A percentile compares a stretch with the other conserved stretches of the same genome.
These are phyloP conservation scores for Laspeyria flexula DNA, from an alignment of 2,888 invertebrate genomes.

Conservation along the genomic window DNA sequence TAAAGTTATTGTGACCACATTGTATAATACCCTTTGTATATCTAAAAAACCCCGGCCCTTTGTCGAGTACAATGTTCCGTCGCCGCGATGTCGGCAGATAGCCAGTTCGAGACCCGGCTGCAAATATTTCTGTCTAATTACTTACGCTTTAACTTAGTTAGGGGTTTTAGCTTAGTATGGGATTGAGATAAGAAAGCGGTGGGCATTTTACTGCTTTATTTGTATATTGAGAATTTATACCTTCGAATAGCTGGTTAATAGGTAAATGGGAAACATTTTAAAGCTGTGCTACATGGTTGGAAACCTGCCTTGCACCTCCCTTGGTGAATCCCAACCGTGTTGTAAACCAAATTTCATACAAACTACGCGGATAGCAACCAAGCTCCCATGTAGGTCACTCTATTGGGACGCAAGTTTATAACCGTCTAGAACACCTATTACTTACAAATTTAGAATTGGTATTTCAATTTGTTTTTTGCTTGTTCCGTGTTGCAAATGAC, in stretches of 20 bases:
- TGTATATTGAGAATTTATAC: constrained; percentile 29
- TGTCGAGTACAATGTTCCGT: constrained; percentile 63
- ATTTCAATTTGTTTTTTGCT: no score
- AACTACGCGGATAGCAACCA: no score
- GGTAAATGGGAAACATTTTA: no score
- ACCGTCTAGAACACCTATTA: no score
- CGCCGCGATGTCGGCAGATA: constrained; percentile 76
- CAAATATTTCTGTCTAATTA: constrained; percentile 76
- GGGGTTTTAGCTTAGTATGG: constrained; percentile 41
- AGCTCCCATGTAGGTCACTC: no score
- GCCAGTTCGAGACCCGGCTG: constrained; percentile 58
- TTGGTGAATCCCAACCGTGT: no score
- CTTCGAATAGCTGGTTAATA: not conserved
- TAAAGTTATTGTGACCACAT: constrained; percentile 47
- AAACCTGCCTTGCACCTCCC: no score
- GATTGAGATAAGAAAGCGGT: constrained; percentile 45
- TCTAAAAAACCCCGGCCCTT: constrained; percentile 50
- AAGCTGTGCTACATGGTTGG: no score
- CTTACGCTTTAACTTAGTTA: constrained; percentile 52
- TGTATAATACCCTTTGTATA: constrained; percentile 47
- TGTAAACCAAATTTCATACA: no score
- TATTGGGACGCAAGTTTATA: no score
- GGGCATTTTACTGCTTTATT: constrained; percentile 41
- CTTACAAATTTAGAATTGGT: no score
- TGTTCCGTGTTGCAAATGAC: no score